Evolutionary conservation across 2,797 vertebrate species (phyloP), one percentile per base, ranked within the genome.

Genomic region (Bufotes viridis): DNA sequence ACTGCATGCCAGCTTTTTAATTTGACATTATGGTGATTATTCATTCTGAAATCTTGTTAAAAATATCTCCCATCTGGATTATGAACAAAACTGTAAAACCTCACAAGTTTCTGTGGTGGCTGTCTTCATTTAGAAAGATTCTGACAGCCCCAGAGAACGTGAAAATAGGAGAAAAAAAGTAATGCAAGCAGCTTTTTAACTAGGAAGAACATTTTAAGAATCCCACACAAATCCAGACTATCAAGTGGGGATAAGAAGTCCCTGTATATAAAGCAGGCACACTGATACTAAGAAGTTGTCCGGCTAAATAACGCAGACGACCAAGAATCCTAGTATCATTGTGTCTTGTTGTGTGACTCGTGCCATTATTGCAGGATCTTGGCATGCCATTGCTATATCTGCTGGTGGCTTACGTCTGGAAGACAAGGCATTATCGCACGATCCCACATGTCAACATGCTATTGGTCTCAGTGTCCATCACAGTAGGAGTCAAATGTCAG

Each of bases 1-100:
- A 80, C 69, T 55, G 15, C 20, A 74, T 65, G 80, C 53, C 74
- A 83, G 74, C 74, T 65, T 76, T 86, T 86, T 82, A 86, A 79
- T 83, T 83, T 86, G 88, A 86, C 80, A 70, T 86, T 82, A 82
- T 78, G 82, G 70, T 86, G 74, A 87, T 89, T 83, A 79, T 87
- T 83, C 58, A 89, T 78, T 86, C 75, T 74, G 88, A 89, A 83
- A 89, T 67, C 70, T 72, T 87, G 80, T 87, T 89, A 89, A 85
- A 86, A 86, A 89, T 78, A 89, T 86, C 72, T 87, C 84, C 84
- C 85, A 89, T 89, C 88, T 89, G 88, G 84, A 89, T 89, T 83
- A 89, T 78, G 80, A 89, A 83, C 80, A 82, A 87, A 89, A 89
- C 74, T 89, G 88, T 87, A 78, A 86, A 87, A 82, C 72, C 74